Evolutionary conservation across 2,888 invertebrate genomes (phyloP).

Genomic region (Euplexia lucipara): DNA sequence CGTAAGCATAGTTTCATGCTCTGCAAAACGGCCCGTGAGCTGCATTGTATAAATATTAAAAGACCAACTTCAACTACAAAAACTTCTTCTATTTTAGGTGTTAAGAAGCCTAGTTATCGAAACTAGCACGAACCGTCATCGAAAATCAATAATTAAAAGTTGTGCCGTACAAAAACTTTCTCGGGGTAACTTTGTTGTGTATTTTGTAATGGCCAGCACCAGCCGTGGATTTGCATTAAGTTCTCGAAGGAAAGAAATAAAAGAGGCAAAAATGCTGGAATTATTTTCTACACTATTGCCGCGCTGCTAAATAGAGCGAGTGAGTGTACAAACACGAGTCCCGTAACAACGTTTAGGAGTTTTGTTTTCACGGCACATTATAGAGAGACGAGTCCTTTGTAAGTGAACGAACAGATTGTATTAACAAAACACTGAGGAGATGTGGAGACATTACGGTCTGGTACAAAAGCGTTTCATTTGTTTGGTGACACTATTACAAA

Average conservation of each 20-base stretch:
- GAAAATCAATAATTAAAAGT: slow-evolving; percentile 73
- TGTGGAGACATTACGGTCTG: too few relatives aligned
- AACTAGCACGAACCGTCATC: slow-evolving; percentile 49
- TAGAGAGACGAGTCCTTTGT: slow-evolving; percentile 3
- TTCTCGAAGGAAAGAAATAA: slow-evolving; percentile 9
- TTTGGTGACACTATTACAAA: too few relatives aligned
- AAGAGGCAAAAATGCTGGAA: slow-evolving; percentile 2
- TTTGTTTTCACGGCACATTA: slow-evolving; percentile 23
- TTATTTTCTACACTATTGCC: not conserved
- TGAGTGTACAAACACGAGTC: slow-evolving; percentile 18
- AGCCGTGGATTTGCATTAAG: slow-evolving; percentile 32
- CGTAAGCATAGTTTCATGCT: too few relatives aligned
- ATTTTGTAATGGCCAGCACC: slow-evolving; percentile 8
- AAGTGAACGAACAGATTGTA: slow-evolving; percentile 16
- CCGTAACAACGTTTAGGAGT: slow-evolving; percentile 33
- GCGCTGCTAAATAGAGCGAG: slow-evolving; percentile 15
- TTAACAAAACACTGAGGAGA: not conserved
- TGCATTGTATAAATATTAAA: not conserved
- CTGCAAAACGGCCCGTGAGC: too few relatives aligned
- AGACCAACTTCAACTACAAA: not conserved
- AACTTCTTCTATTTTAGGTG: slow-evolving; percentile 26
- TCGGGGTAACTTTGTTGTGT: slow-evolving; percentile 28
- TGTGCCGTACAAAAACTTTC: slow-evolving; percentile 59
- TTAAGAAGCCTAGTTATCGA: not conserved
- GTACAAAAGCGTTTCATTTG: too few relatives aligned